Conservation (phyloP, 1,140 invertebrate genomes). For the Lordiphosa mommai region DNA sequence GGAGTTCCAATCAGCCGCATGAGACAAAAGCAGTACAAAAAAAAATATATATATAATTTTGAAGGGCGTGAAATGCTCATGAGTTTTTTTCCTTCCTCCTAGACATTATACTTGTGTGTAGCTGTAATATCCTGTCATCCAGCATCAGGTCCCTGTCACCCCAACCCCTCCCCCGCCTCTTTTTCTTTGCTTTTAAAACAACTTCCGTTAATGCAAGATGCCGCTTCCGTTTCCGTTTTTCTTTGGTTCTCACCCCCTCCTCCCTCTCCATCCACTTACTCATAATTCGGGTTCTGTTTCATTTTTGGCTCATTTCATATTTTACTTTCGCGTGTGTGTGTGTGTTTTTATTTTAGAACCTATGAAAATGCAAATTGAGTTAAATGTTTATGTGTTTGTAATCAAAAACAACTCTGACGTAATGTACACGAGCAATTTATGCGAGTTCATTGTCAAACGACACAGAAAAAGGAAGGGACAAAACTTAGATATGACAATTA, state of each 20-base stretch:
- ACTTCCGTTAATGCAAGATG: slow-evolving; percentile 61
- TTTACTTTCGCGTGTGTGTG: slow-evolving; percentile 8
- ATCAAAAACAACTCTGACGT: slow-evolving; percentile 21
- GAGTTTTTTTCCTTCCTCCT: neutral
- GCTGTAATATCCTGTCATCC: slow-evolving; percentile 12
- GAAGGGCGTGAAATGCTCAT: slow-evolving; percentile 20
- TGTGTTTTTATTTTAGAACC: slow-evolving; percentile 28
- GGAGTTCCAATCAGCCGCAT: slow-evolving; percentile 32
- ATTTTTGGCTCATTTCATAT: slow-evolving; percentile 36
- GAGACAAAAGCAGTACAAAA: slow-evolving; percentile 1
- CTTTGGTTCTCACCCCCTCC: slow-evolving; percentile 1
- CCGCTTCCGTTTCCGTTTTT: slow-evolving; percentile 48
- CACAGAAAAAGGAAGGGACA: too few species aligned
- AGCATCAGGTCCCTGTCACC: too few species aligned
- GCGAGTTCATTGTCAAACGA: slow-evolving; percentile 26
- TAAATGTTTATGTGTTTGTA: slow-evolving; percentile 59
- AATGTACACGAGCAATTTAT: slow-evolving; percentile 33
- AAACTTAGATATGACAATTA: too few species aligned
- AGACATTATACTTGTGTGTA: neutral
- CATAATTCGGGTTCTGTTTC: slow-evolving; percentile 32
- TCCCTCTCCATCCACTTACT: neutral
- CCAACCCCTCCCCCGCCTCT: neutral
- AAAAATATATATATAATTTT: neutral
- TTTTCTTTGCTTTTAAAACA: slow-evolving; percentile 36
- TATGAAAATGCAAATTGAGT: slow-evolving; percentile 63